Percentiles rank a stretch among this genome's conserved stretches.
These are phyloP conservation scores for mouse (Mus musculus) DNA, from an alignment of 2,113 vertebrate genomes.

Conservation along the genomic window DNA sequence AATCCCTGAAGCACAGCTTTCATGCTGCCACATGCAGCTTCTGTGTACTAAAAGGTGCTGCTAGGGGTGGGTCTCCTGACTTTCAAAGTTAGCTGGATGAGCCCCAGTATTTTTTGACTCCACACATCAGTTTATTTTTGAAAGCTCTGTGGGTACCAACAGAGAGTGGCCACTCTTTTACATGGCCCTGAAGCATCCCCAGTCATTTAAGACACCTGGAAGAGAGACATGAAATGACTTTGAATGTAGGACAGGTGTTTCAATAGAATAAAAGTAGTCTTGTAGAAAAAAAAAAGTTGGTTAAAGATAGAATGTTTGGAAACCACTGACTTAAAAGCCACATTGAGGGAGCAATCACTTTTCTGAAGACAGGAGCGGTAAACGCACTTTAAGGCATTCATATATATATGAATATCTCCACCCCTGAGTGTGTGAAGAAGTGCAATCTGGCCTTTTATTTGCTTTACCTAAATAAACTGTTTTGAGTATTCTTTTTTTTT, in stretches of 20 bases:
- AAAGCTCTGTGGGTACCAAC: neutral
- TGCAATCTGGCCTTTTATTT: neutral
- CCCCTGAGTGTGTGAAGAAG: neutral
- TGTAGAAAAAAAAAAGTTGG: neutral
- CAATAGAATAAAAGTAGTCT: neutral
- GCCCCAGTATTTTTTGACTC: neutral
- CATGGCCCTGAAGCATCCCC: neutral
- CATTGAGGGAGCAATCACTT: neutral
- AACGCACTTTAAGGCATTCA: neutral
- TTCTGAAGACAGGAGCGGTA: neutral
- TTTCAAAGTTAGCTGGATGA: neutral
- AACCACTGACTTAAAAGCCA: constrained; percentile 3
- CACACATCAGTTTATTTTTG: neutral
- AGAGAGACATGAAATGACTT: neutral
- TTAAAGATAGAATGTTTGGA: constrained; percentile 18
- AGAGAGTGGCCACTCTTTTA: neutral
- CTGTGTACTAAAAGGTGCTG: neutral
- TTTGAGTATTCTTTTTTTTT: neutral
- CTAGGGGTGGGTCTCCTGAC: neutral
- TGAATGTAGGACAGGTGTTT: neutral
- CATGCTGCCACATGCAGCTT: accelerated
- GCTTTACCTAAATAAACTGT: neutral
- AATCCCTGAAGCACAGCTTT: too few relatives aligned
- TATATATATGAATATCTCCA: neutral
- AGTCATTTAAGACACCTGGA: neutral